These are phyloP conservation scores for Lepidochrysops patricia DNA, from an alignment of 2,888 invertebrate genomes.

Conservation along the genomic window DNA sequence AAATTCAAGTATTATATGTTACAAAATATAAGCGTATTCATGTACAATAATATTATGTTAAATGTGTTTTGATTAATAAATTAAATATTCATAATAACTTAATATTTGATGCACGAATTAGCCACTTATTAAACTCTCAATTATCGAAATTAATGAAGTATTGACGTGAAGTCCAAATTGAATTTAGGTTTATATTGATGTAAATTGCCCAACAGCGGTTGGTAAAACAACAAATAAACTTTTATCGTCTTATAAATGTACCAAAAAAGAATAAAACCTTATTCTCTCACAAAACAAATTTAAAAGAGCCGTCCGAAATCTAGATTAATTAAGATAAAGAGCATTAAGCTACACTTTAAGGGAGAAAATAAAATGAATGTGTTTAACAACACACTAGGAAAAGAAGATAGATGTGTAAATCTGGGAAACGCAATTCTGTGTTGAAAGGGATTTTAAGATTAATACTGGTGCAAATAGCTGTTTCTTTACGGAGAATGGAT, in stretches of 20 bases:
- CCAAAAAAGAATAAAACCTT: no score
- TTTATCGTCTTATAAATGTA: no score
- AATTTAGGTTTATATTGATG: no score
- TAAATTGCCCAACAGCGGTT: no score
- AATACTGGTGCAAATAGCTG: neutral
- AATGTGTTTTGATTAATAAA: no score
- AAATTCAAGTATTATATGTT: neutral
- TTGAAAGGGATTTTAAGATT: neutral
- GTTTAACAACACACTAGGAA: neutral
- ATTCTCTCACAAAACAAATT: no score
- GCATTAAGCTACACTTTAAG: neutral
- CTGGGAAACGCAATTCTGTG: neutral
- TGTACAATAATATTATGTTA: no score
- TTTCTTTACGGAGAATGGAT: neutral
- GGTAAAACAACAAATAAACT: no score
- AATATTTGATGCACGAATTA: no score
- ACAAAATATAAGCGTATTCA: no score
- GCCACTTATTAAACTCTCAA: no score
- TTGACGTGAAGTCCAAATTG: neutral
- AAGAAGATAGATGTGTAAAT: neutral
- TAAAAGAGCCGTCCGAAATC: neutral
- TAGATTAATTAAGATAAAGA: neutral
- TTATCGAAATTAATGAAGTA: neutral
- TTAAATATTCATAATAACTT: no score
- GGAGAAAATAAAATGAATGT: neutral